Conservation (phyloP, 2,113 vertebrate species). For the Anthoscopus minutus region DNA sequence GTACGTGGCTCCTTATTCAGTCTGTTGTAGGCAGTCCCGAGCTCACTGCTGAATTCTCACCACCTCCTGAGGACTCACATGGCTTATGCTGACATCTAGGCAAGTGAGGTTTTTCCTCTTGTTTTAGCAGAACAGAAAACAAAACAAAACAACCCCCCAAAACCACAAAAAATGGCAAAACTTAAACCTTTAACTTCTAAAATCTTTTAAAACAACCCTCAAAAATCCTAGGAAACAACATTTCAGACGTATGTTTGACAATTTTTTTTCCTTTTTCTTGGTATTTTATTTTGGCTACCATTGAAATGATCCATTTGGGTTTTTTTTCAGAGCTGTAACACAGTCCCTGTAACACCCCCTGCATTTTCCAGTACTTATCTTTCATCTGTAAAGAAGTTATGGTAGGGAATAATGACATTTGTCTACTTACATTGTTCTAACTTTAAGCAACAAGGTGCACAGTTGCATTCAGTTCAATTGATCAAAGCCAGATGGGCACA, state of each 20-base stretch:
- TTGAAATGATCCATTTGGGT: neutral
- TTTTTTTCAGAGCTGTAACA: neutral
- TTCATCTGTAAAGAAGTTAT: neutral
- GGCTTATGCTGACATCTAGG: neutral
- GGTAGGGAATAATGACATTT: constrained; percentile 1
- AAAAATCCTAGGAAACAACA: neutral
- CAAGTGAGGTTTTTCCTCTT: neutral
- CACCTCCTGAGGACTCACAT: neutral
- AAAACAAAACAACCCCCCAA: accelerated
- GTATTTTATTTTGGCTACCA: neutral
- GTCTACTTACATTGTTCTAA: neutral
- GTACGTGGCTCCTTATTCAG: neutral
- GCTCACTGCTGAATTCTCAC: neutral
- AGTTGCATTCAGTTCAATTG: constrained; percentile 27
- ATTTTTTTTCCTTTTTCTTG: neutral
- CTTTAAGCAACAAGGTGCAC: neutral
- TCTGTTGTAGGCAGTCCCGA: neutral
- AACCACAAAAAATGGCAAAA: neutral
- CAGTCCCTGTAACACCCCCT: neutral
- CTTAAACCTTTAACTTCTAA: neutral
- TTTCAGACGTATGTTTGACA: neutral
- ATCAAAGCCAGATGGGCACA: constrained; percentile 12
- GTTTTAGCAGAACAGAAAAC: neutral
- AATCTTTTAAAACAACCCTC: neutral
- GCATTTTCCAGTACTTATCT: neutral